Evolutionary conservation across 2,113 vertebrate species (phyloP), one percentile per base, ranked within the genome.

Genomic region (Synodontis membranacea): DNA sequence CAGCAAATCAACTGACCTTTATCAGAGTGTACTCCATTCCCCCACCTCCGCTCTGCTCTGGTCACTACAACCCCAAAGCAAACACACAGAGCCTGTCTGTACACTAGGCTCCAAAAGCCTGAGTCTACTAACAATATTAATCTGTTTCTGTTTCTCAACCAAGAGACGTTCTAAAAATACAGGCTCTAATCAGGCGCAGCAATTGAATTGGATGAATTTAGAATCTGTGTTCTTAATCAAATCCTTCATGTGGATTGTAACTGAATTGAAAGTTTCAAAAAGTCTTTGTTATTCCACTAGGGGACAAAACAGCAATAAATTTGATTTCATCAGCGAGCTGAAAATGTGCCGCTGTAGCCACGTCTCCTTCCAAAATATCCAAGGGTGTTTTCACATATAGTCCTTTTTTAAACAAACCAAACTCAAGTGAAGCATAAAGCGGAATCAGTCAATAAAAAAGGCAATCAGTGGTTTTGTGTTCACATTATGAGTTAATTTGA

Each of bases 1-100:
- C 93, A 91, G 88, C 90, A 94, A 93, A 91, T 88, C 87, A 89
- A 81, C 82, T 92, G 93, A 93, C 93, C 93, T 93, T 93, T 92
- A 87, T 83, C 82, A 70, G 85, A 84, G 82, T 85, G 88, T 31
- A 84, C 85, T 87, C 89, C 87, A 90, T 90, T 91, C 86, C 83
- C 25, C 52, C 28, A 48, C 87, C 60, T 39, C 76, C 42, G 31
- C 68, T 14, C 78, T 50, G 31, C 68, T 19, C 50, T 21, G 17
- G 34, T 42, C 68, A 25, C 52, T 72, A 66, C 75, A 54, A 25
- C 70, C 64, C 50, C 10, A 4, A 54, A 52, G 3, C 46, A 19
- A n/a, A 8, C 48, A 52, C 46, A 28, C 10, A 14, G 3, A 17
- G 12, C 48, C 48, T 11, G 6, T 44, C 74, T 44, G 39, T 25